Conservation (phyloP, 2,888 invertebrate genomes). For the Mimas tiliae region DNA sequence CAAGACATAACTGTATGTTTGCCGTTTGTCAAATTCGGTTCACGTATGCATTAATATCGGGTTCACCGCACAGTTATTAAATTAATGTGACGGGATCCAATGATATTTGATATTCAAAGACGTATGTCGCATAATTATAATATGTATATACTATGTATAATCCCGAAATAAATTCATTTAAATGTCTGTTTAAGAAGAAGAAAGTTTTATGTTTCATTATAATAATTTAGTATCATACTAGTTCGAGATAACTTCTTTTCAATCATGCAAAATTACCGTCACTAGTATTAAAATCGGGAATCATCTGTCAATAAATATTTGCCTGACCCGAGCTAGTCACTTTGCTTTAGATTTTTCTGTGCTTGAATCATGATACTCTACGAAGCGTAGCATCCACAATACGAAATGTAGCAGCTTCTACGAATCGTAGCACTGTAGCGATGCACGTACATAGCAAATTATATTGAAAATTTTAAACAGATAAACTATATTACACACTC, state of each 20-base stretch:
- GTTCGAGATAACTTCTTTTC: too few species aligned
- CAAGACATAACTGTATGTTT: slow-evolving; percentile 61
- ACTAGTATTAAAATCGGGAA: too few species aligned
- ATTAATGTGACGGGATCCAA: slow-evolving; percentile 17
- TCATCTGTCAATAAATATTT: too few species aligned
- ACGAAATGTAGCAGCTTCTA: slow-evolving; percentile 15
- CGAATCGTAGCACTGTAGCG: background rate
- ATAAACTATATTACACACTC: too few species aligned
- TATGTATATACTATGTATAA: background rate
- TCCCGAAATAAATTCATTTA: background rate
- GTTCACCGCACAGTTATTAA: slow-evolving; percentile 17
- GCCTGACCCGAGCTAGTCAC: too few species aligned
- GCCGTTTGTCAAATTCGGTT: slow-evolving; percentile 67
- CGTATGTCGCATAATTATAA: background rate
- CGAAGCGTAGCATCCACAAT: background rate
- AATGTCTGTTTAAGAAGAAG: background rate
- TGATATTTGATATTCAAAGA: slow-evolving; percentile 13
- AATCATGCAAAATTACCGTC: too few species aligned
- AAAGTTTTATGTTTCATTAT: too few species aligned
- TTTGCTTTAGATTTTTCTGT: too few species aligned
- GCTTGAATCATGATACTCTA: background rate
- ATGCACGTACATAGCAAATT: background rate
- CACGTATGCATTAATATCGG: slow-evolving; percentile 62
- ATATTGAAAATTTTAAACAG: too few species aligned
- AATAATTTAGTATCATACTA: too few species aligned